Evolutionary conservation across 2,113 vertebrate genomes (phyloP).

Genomic region (Thamnaconus septentrionalis): DNA sequence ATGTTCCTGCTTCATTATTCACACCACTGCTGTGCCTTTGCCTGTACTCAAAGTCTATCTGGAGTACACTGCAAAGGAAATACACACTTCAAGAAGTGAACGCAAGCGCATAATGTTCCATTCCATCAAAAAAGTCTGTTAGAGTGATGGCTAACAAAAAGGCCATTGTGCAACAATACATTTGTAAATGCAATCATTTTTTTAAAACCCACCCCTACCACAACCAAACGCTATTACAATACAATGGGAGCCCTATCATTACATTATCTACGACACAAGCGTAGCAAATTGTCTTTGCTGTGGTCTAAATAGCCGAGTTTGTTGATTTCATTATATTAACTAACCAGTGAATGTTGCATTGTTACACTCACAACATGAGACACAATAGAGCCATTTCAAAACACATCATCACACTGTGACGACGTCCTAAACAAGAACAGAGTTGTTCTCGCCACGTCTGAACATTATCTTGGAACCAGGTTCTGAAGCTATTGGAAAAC

Average conservation of each 20-base stretch:
- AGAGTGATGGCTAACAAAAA: too few relatives aligned
- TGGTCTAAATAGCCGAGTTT: conserved; percentile 8
- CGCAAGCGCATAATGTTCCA: too few relatives aligned
- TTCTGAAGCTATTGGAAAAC: neutral
- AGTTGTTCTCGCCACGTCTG: neutral
- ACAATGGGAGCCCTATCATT: neutral
- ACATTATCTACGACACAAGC: neutral
- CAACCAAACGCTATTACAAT: conserved; percentile 14
- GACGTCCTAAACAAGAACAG: neutral
- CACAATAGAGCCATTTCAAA: neutral
- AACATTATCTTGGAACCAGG: neutral
- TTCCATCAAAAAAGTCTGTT: neutral
- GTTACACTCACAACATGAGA: neutral
- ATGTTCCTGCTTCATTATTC: neutral
- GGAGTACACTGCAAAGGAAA: conserved; percentile 21
- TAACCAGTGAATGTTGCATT: conserved; percentile 6
- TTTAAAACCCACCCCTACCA: too few relatives aligned
- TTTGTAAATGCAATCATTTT: too few relatives aligned
- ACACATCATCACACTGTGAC: neutral
- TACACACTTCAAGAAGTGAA: too few relatives aligned
- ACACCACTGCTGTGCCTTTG: too few relatives aligned
- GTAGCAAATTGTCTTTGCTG: neutral
- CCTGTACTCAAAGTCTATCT: neutral
- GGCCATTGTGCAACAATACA: too few relatives aligned
- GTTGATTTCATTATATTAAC: conserved; percentile 1